These are phyloP conservation scores for Ephestia elutella DNA, from an alignment of 1,140 invertebrate species.

Conservation along the genomic window DNA sequence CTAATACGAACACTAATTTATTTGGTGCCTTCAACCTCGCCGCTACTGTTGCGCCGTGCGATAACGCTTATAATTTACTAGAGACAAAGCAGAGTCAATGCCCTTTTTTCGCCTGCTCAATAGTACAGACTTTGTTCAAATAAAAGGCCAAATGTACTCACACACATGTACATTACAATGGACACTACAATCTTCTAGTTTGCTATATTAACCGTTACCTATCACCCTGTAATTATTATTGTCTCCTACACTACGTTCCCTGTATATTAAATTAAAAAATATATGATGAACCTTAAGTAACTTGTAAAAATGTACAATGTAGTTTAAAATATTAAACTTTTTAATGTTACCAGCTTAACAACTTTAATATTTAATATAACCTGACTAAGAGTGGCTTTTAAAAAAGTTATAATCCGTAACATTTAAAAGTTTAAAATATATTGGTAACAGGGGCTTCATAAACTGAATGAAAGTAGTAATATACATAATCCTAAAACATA, in stretches of 20 bases:
- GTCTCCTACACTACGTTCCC: not conserved
- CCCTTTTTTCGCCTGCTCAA: not conserved
- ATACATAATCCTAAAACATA: conserved; percentile 11
- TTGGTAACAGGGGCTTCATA: not conserved
- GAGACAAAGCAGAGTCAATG: not conserved
- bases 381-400: not conserved
- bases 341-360: not conserved
- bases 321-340: conserved; percentile 1
- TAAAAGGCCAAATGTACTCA: conserved; percentile 3
- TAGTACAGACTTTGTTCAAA: not conserved
- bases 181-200: conserved; percentile 10
- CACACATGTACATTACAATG: conserved; percentile 8
- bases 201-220: not conserved
- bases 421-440: not conserved
- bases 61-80: not conserved
- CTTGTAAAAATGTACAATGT: not conserved
- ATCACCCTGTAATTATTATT: not conserved
- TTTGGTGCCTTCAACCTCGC: not conserved
- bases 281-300: not conserved
- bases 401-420: not conserved
- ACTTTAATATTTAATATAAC: not conserved
- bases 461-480: not conserved
- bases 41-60: no score
- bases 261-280: conserved; percentile 1
- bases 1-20: not conserved